Evolutionary conservation across 2,888 invertebrate genomes (phyloP).

Genomic region (Gortyna flavago): DNA sequence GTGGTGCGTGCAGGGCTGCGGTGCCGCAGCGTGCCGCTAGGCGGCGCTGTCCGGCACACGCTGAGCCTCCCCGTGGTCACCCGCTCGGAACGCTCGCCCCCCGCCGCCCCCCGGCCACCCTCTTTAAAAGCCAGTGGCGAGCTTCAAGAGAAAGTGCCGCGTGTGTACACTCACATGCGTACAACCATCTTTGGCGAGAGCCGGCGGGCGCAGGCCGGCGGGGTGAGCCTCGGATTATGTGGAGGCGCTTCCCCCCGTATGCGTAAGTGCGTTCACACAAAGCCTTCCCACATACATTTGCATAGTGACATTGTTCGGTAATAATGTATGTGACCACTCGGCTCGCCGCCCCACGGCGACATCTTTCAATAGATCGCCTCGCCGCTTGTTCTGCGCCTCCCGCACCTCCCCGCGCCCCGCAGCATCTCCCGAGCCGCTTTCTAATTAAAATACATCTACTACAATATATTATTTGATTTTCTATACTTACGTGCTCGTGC

Average conservation of each 20-base stretch:
- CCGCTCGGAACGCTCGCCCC: slow-evolving; percentile 85
- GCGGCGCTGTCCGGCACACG: slow-evolving; percentile 78
- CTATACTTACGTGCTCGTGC: slow-evolving; percentile 39
- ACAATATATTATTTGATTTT: slow-evolving; percentile 65
- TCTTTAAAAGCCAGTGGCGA: slow-evolving; percentile 91
- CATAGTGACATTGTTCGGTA: slow-evolving; percentile 90
- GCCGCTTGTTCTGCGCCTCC: slow-evolving; percentile 71
- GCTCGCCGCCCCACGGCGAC: slow-evolving; percentile 82
- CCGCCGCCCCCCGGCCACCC: slow-evolving; percentile 82
- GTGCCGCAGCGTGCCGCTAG: slow-evolving; percentile 65
- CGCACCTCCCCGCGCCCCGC: slow-evolving; percentile 58
- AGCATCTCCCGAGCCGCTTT: slow-evolving; percentile 71
- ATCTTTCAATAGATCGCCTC: slow-evolving; percentile 86
- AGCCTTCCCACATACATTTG: slow-evolving; percentile 89
- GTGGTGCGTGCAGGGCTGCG: slow-evolving; percentile 55
- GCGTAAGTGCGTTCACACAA: slow-evolving; percentile 90
- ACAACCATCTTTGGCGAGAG: slow-evolving; percentile 87
- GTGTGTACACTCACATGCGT: slow-evolving; percentile 89
- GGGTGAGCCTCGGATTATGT: slow-evolving; percentile 87
- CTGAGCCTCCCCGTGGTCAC: slow-evolving; percentile 90
- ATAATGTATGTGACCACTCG: slow-evolving; percentile 90
- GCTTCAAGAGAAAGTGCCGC: slow-evolving; percentile 91
- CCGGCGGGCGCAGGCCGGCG: slow-evolving; percentile 78
- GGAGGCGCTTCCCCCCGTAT: slow-evolving; percentile 86
- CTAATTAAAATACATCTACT: slow-evolving; percentile 78